These are phyloP conservation scores for Odontothrips loti DNA, from an alignment of 2,888 invertebrate genomes.

Conservation along the genomic window DNA sequence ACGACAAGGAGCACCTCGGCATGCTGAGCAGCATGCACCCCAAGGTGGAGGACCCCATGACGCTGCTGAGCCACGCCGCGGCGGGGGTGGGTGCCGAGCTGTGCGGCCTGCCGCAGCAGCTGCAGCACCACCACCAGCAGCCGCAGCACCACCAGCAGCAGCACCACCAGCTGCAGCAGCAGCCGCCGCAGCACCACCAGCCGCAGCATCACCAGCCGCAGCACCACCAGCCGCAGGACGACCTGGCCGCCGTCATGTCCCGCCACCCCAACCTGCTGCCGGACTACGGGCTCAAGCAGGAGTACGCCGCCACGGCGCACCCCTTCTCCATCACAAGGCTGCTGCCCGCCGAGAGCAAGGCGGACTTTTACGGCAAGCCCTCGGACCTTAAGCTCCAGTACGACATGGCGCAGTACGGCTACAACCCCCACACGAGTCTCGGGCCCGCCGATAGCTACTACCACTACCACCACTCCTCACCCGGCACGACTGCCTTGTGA, in stretches of 20 bases:
- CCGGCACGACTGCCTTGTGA: constrained; percentile 82
- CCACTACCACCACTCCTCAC: constrained; percentile 61
- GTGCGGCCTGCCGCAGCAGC: constrained; percentile 40
- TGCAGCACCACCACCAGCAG: constrained; percentile 45
- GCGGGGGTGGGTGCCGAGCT: constrained; percentile 42
- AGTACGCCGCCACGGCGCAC: constrained; percentile 78
- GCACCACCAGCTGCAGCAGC: constrained; percentile 47
- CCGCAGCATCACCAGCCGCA: constrained; percentile 49
- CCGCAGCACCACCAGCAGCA: constrained; percentile 37
- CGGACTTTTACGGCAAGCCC: constrained; percentile 57
- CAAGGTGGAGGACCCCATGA: constrained; percentile 19
- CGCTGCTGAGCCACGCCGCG: constrained; percentile 14
- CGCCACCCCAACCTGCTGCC: constrained; percentile 51
- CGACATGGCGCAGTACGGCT: constrained; percentile 58
- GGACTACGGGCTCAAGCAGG: constrained; percentile 68
- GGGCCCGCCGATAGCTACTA: constrained; percentile 68
- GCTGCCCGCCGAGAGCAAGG: constrained; percentile 80
- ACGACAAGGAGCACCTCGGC: constrained; percentile 31
- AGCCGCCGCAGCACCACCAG: constrained; percentile 55
- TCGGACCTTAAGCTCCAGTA: constrained; percentile 73
- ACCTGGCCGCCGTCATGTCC: constrained; percentile 61
- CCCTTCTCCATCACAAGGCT: constrained; percentile 93
- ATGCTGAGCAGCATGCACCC: constrained; percentile 29
- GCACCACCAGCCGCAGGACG: constrained; percentile 51
- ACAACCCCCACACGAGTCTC: constrained; percentile 50